Base-by-base conservation (phyloP, 2,113 vertebrate species). In the Hoplias malabaricus region DNA sequence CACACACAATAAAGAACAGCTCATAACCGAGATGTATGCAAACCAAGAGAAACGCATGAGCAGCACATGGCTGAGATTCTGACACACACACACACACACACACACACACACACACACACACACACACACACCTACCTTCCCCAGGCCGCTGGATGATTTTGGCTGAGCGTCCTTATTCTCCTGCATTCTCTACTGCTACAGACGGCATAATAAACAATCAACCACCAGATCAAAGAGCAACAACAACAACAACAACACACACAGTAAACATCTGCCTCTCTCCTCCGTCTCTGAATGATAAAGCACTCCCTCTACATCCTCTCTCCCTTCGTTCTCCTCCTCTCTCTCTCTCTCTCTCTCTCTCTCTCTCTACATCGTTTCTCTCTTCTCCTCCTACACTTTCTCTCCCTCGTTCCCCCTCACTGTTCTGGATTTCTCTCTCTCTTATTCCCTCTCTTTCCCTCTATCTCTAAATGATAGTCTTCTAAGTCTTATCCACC, bases 101-200 rank as follows among this genome's bases (percentile, higher is more conserved):
- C 34, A 71, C 16, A 69, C 40, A 48, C 48, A 61, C 53, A 46
- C 38, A 68, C 67, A 79, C 25, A 21, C 62, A 21, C 50, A 42
- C 34, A 31, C 33, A 36, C 40, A 43, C 70, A 74, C 25, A 23
- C 90, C 74, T 90, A 92, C 90, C 88, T 91, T 91, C 50, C 83
- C 86, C 50, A 80, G 59, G 79, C 14, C 61, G 73, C 81, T 82
- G 0, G 80, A 34, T 25, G 76, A 70, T 82, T 66, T 82, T 69
- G 76, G 86, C 69, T 69, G 87, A 78, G 86, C 66, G 80, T 92
- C 86, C 68, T 78, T 84, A 61, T 89, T 89, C 69, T 89, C 83
- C 78, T 88, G 89, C 90, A 92, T 91, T 80, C 63, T 31, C 71
- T 80, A 78, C 77, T 63, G 82, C 83, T 83, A 63, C 74, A 81